Evolutionary conservation across 2,888 invertebrate species (phyloP).

Genomic region (Bombyx huttoni): DNA sequence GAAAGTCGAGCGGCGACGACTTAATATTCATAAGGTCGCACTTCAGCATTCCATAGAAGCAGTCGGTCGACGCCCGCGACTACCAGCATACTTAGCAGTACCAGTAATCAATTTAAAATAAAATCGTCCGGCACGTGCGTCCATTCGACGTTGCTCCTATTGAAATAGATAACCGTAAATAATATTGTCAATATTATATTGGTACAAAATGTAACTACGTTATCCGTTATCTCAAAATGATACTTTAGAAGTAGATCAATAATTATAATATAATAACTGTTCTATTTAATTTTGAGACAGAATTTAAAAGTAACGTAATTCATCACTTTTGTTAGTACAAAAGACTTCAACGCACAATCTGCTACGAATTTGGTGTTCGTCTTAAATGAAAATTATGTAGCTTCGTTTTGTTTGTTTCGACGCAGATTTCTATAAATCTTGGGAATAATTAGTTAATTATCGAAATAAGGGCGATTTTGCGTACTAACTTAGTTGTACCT

Average conservation of each 20-base stretch:
- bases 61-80: conserved; percentile 46
- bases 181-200: too few relatives aligned
- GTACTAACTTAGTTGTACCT: not conserved
- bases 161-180: too few relatives aligned
- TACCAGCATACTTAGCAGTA: conserved; percentile 30
- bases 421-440: not conserved
- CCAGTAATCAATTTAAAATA: conserved; percentile 12
- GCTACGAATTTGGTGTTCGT: conserved; percentile 5
- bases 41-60: conserved; percentile 42
- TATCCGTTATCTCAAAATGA: too few relatives aligned
- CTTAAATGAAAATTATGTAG: too few relatives aligned
- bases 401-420: too few relatives aligned
- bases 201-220: too few relatives aligned
- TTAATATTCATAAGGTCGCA: conserved; percentile 56
- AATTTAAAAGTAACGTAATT: not conserved
- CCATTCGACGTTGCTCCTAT: not conserved
- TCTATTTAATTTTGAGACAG: not conserved
- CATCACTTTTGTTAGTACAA: conserved; percentile 17
- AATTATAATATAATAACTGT: not conserved
- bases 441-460: not conserved
- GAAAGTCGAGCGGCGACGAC: conserved; percentile 43
- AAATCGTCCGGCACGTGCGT: not conserved
- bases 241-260: too few relatives aligned
- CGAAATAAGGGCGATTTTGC: not conserved
- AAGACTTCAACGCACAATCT: conserved; percentile 53